phyloP scores from a whole-genome alignment of 2,888 invertebrate species.

The Candidula unifasciata region DNA sequence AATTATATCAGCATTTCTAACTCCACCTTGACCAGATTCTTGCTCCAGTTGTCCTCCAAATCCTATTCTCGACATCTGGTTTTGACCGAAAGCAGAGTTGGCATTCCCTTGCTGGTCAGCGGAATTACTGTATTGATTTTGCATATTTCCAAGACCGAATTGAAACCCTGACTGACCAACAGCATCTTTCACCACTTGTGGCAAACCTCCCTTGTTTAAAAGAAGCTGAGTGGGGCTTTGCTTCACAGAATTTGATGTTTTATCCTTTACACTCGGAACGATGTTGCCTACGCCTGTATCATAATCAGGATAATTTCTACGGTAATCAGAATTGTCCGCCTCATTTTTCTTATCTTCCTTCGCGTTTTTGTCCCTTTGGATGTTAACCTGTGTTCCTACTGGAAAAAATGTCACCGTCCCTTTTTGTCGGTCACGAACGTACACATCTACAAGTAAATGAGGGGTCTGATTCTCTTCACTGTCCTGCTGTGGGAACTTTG shows the following conservation, averaged over 20 bases:
- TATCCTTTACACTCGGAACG: neutral
- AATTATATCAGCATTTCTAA: too few species aligned
- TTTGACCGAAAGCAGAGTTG: too few species aligned
- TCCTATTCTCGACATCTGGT: too few species aligned
- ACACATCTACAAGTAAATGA: slow-evolving; percentile 9
- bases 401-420: slow-evolving; percentile 29
- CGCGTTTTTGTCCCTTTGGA: neutral
- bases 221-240: neutral
- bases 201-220: neutral
- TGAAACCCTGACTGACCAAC: neutral
- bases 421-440: slow-evolving; percentile 10
- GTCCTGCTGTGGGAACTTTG: neutral
- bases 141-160: neutral
- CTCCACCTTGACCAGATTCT: too few species aligned
- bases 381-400: slow-evolving; percentile 15
- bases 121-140: too few species aligned
- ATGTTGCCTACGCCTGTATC: neutral
- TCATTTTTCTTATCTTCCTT: neutral
- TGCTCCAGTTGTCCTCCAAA: too few species aligned
- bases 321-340: neutral
- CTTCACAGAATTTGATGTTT: neutral
- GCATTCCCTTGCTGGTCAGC: too few species aligned
- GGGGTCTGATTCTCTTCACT: neutral
- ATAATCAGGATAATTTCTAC: neutral
- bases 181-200: neutral